phyloP scores from a whole-genome alignment of 2,113 vertebrate species.

The Sardina pilchardus region DNA sequence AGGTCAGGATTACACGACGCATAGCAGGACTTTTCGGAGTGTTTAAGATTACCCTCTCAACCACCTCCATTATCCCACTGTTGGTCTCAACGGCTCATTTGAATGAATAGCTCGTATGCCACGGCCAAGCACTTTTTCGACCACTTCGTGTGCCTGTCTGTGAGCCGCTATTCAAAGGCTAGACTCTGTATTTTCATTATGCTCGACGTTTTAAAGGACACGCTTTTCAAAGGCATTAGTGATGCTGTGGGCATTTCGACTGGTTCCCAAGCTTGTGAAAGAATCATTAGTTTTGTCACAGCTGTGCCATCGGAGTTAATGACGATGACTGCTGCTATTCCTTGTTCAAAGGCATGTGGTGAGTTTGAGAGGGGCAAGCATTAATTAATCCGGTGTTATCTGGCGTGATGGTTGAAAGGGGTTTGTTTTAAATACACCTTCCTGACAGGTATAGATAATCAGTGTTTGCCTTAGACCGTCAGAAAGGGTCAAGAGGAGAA shows the following conservation, averaged over 20 bases:
- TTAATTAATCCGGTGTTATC: constrained; percentile 47
- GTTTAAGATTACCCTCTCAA: constrained; percentile 14
- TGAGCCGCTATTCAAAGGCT: constrained; percentile 40
- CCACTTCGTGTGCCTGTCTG: constrained; percentile 19
- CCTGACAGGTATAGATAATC: background rate
- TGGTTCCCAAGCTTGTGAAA: constrained; percentile 45
- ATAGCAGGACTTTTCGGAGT: background rate
- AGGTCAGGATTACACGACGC: background rate
- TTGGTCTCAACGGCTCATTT: constrained; percentile 28
- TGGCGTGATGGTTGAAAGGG: constrained; percentile 26
- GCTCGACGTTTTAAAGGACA: constrained; percentile 47
- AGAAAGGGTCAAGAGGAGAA: background rate
- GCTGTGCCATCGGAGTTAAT: constrained; percentile 58
- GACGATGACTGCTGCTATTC: constrained; percentile 46
- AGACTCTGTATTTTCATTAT: constrained; percentile 43
- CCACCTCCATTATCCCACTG: constrained; percentile 29
- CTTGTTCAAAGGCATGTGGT: constrained; percentile 44
- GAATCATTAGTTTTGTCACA: constrained; percentile 60
- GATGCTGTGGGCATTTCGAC: constrained; percentile 48
- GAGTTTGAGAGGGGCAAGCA: constrained; percentile 32
- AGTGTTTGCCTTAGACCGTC: background rate
- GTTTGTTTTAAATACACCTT: constrained; percentile 17
- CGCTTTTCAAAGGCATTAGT: constrained; percentile 49
- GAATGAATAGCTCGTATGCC: constrained; percentile 14
- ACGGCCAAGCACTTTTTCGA: background rate